phyloP scores from a whole-genome alignment of 1,140 invertebrate genomes.

The Hylyphantes graminicola region DNA sequence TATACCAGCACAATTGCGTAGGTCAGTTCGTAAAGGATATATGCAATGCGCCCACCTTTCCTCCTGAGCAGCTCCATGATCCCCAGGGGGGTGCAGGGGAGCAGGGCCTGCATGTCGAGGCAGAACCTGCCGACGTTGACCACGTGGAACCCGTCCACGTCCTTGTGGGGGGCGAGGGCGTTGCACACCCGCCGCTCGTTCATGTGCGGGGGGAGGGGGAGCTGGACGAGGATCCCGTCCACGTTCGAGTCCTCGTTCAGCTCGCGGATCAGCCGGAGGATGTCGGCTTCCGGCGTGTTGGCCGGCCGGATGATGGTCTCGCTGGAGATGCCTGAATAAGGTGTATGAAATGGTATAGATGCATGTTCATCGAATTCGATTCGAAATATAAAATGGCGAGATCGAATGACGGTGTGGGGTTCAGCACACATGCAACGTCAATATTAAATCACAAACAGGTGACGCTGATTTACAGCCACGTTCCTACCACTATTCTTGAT shows the following conservation, averaged over 20 bases:
- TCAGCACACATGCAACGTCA: no score
- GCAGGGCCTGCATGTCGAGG: conserved; percentile 81
- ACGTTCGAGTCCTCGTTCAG: conserved; percentile 86
- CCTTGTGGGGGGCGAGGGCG: conserved; percentile 85
- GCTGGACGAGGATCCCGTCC: conserved; percentile 96
- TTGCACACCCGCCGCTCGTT: conserved; percentile 86
- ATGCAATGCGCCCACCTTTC: conserved; percentile 66
- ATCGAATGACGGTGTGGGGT: no score
- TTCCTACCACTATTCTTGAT: no score
- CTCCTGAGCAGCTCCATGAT: conserved; percentile 91
- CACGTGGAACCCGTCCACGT: conserved; percentile 90
- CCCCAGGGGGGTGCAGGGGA: conserved; percentile 94
- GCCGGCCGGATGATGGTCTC: conserved; percentile 76
- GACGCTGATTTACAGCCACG: no score
- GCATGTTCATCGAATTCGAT: neutral
- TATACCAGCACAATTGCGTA: no score
- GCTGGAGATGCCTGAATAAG: conserved; percentile 73
- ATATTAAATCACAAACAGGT: no score
- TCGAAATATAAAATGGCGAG: neutral
- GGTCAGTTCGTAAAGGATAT: no score
- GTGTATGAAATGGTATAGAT: conserved; percentile 7
- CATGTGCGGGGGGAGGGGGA: conserved; percentile 87
- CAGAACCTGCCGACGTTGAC: conserved; percentile 86
- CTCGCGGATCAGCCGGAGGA: conserved; percentile 71
- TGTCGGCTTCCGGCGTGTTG: conserved; percentile 85